These are phyloP conservation scores for Thaumatotibia leucotreta DNA, from an alignment of 1,140 invertebrate species.

Conservation along the genomic window DNA sequence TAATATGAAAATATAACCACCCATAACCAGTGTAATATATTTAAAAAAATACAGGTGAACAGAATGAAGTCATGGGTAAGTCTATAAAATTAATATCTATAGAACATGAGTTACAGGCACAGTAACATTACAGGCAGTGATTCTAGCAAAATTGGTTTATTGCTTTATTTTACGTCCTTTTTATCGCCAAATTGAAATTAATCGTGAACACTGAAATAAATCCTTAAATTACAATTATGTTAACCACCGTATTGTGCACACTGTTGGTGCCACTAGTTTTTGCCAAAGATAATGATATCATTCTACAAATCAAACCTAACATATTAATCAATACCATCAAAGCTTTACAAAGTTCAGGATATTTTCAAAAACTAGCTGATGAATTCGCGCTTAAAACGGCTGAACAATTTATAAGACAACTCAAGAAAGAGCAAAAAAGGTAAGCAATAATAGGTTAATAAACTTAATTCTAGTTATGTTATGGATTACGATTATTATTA, in stretches of 20 bases:
- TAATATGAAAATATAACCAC: no score
- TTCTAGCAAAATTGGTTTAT: neutral
- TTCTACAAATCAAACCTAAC: slow-evolving; percentile 31
- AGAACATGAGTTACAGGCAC: no score
- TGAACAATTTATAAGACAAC: slow-evolving; percentile 29
- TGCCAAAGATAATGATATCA: neutral
- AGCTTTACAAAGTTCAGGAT: slow-evolving; percentile 27
- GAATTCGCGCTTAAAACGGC: slow-evolving; percentile 35
- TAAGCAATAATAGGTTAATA: no score
- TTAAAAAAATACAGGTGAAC: no score
- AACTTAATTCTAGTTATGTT: no score
- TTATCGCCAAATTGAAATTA: neutral
- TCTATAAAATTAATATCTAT: no score
- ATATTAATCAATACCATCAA: slow-evolving; percentile 31
- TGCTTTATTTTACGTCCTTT: neutral
- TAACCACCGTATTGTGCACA: neutral
- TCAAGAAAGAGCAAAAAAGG: slow-evolving; percentile 24
- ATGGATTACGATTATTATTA: no score
- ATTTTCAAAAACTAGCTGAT: slow-evolving; percentile 32
- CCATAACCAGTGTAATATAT: no score
- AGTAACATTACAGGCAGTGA: no score
- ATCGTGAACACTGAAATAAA: neutral
- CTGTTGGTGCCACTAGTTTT: neutral
- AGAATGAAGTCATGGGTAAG: no score
- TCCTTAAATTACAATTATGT: neutral